Percentiles rank a stretch among this genome's conserved stretches.
Conservation (phyloP, 2,888 invertebrate genomes). For the Hemicrepidius hirtus region DNA sequence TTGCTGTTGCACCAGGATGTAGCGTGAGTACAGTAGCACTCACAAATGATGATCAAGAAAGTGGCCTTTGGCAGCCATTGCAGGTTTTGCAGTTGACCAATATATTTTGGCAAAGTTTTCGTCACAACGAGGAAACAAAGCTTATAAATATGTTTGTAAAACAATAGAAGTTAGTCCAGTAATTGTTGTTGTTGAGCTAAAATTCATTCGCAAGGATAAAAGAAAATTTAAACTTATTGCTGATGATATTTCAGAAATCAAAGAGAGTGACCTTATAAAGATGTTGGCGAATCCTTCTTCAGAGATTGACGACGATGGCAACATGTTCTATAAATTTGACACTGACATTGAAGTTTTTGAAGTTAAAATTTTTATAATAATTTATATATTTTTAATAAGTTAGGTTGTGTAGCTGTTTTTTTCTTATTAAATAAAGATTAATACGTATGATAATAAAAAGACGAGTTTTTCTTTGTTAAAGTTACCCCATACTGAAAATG, state of each 20-base stretch:
- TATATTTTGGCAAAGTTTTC: constrained; percentile 14
- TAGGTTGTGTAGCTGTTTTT: background rate
- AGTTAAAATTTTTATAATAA: background rate
- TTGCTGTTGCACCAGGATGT: constrained; percentile 32
- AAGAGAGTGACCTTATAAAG: background rate
- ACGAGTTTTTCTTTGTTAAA: background rate
- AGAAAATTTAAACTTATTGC: constrained; percentile 23
- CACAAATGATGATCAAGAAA: constrained; percentile 1
- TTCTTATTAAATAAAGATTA: background rate
- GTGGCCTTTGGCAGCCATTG: background rate
- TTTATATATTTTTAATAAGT: background rate
- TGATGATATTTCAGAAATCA: constrained; percentile 20
- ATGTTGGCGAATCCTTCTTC: constrained; percentile 5
- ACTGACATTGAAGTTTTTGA: background rate
- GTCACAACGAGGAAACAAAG: constrained; percentile 23
- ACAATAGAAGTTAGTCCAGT: constrained; percentile 26
- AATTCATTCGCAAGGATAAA: constrained; percentile 19
- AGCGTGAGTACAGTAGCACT: constrained; percentile 19
- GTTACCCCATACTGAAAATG: background rate
- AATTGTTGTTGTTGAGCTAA: constrained; percentile 30
- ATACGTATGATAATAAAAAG: too few species aligned
- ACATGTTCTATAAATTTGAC: background rate
- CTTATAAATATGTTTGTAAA: constrained; percentile 34
- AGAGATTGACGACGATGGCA: background rate
- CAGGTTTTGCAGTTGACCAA: background rate